Percentiles rank a stretch among this genome's conserved stretches.
phyloP scores from a whole-genome alignment of 2,113 vertebrate genomes.

The Malaclemys terrapin region DNA sequence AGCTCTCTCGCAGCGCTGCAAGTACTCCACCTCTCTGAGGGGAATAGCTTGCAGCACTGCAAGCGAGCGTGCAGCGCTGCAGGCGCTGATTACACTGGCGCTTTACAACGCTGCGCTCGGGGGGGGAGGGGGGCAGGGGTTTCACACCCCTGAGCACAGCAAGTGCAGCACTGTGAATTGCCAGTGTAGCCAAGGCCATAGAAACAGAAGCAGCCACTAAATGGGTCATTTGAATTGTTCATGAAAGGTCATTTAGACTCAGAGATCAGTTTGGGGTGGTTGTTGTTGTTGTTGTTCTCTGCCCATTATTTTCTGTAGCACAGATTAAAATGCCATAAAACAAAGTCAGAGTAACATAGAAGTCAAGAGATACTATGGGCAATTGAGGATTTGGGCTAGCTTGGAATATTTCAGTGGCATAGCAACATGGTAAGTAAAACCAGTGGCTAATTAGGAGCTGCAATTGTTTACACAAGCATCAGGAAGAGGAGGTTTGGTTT shows the following conservation, averaged over 20 bases:
- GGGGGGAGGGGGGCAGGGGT: too few relatives aligned
- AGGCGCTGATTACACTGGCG: too few relatives aligned
- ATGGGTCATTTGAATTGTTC: background rate
- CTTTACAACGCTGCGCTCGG: too few relatives aligned
- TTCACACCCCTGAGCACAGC: too few relatives aligned
- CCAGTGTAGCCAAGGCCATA: background rate
- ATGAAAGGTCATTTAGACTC: background rate
- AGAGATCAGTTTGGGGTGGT: background rate
- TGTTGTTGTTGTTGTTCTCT: background rate
- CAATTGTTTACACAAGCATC: conserved; percentile 33
- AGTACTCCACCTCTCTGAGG: too few relatives aligned
- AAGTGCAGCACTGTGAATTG: too few relatives aligned
- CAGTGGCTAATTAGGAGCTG: conserved; percentile 16
- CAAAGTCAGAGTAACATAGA: background rate
- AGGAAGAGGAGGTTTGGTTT: conserved; percentile 39
- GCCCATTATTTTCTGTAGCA: background rate
- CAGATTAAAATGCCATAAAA: background rate
- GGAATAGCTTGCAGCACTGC: too few relatives aligned
- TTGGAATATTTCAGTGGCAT: background rate
- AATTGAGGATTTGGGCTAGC: background rate
- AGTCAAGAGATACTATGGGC: background rate
- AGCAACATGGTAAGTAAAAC: conserved; percentile 17
- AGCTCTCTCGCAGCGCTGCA: too few relatives aligned
- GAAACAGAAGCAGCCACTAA: background rate
- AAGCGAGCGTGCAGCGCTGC: too few relatives aligned